Base-by-base conservation (phyloP, 1,140 invertebrate genomes). In the Matsumurasca onukii region DNA sequence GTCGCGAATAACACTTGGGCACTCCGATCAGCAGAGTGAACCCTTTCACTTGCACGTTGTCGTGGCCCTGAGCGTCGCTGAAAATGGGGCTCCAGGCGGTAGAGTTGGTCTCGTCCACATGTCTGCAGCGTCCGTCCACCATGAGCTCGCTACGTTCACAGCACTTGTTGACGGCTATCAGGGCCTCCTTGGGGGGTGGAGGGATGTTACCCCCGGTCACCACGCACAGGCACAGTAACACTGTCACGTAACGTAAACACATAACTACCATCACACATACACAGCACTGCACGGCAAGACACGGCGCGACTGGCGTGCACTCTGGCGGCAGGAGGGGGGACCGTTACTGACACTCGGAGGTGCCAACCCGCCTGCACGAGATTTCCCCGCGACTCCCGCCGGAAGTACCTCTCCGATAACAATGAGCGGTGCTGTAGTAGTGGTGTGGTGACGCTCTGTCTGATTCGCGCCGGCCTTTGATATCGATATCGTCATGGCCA, bases 61-160 rank as follows among this genome's bases (percentile, higher is more conserved):
- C 22, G n/a, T 51, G 31, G 20, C 68, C 59, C 3, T 68, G 17
- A 2, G 59, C 31, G 17, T 80, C 82, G 70, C 83, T 85, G 75
- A 89, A 89, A 55, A 84, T 79, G 52, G 88, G 88, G 68, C 77
- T 72, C 84, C 87, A 90, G 31, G 78, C 70, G 1, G 78, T 78
- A 63, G 85, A 80, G 72, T 85, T 84, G 55, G 85, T 86, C 66
- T 85, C 78, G 69, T 84, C 80, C 3, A 86, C 79, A 70, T 83
- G 78, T 72, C 82, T 84, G 77, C 90, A 92, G 67, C 79, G 77
- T 39, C 80, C 80, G 70, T 89, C 87, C n/a, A 90, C 76, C 73
- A 90, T 84, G 30, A 92, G 76, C 77, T 93, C 88, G 70, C 86
- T 81, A 22, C 78, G 77, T 75, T 89, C 88, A 79, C 91, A 93